Evolutionary conservation across 2,888 invertebrate genomes (phyloP).

Genomic region (Liopterus haemorrhoidalis): DNA sequence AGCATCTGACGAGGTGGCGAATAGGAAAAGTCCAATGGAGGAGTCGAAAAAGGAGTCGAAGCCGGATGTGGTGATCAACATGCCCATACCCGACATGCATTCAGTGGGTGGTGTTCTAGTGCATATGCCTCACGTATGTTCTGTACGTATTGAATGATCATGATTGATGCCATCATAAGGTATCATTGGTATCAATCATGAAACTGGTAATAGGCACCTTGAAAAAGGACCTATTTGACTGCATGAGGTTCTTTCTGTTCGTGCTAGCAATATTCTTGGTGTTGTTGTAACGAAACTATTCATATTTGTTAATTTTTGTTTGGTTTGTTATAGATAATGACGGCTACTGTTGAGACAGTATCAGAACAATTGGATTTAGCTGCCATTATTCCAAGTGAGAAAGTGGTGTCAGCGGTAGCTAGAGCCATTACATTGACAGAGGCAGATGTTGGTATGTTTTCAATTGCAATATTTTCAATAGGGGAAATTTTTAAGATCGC

Average conservation of each 20-base stretch:
- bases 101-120: conserved; percentile 81
- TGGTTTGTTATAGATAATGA: conserved; percentile 89
- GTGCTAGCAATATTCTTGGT: too few relatives aligned
- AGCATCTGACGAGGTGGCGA: conserved; percentile 59
- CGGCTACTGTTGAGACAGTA: conserved; percentile 91
- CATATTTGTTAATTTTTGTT: too few relatives aligned
- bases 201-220: too few relatives aligned
- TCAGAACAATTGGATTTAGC: conserved; percentile 86
- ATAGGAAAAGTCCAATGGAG: conserved; percentile 64
- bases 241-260: too few relatives aligned
- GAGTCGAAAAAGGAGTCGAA: conserved; percentile 62
- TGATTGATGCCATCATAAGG: too few relatives aligned
- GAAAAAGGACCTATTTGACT: too few relatives aligned
- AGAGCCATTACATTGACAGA: conserved; percentile 83
- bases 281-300: too few relatives aligned
- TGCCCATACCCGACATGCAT: conserved; percentile 65
- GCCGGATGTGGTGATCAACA: conserved; percentile 56
- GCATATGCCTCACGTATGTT: conserved; percentile 87
- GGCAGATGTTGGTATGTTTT: conserved; percentile 69
- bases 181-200: too few relatives aligned
- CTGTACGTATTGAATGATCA: conserved; percentile 45
- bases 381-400: conserved; percentile 73
- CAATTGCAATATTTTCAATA: too few relatives aligned
- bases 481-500: too few relatives aligned
- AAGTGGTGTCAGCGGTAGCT: conserved; percentile 72